phyloP scores from a whole-genome alignment of 2,888 invertebrate genomes.

The Antheraea yamamai region DNA sequence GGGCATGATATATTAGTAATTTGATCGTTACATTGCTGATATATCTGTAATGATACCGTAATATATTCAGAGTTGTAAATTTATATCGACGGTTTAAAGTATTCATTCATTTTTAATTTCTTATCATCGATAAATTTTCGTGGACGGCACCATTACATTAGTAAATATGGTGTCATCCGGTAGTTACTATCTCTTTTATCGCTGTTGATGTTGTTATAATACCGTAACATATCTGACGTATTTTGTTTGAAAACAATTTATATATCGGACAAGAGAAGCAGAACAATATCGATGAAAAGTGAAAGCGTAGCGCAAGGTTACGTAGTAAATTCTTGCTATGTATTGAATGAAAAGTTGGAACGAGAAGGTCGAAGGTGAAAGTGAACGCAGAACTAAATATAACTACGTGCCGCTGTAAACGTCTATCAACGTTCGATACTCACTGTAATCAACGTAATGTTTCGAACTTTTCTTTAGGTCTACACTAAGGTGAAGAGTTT shows the following conservation, averaged over 20 bases:
- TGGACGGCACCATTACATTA: too few relatives aligned
- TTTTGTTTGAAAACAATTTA: neutral
- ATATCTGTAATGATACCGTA: too few relatives aligned
- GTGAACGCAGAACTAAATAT: neutral
- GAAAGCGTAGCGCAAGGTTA: neutral
- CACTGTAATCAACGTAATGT: neutral
- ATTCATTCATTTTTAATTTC: too few relatives aligned
- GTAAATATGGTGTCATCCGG: too few relatives aligned
- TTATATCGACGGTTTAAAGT: too few relatives aligned
- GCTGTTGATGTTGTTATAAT: too few relatives aligned
- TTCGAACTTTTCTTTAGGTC: too few relatives aligned
- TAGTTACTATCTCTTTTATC: too few relatives aligned
- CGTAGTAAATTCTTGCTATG: neutral
- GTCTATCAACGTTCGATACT: neutral
- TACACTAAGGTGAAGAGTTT: neutral
- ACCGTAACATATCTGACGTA: neutral
- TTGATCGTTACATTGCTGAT: too few relatives aligned
- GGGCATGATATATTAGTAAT: too few relatives aligned
- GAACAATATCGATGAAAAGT: neutral
- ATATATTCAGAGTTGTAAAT: too few relatives aligned
- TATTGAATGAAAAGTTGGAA: neutral
- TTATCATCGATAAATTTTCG: too few relatives aligned
- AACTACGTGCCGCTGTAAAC: neutral
- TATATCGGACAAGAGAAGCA: neutral
- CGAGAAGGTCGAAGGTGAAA: neutral